These are phyloP conservation scores for Phrynocephalus forsythii DNA, from an alignment of 2,797 vertebrate genomes.

Conservation along the genomic window DNA sequence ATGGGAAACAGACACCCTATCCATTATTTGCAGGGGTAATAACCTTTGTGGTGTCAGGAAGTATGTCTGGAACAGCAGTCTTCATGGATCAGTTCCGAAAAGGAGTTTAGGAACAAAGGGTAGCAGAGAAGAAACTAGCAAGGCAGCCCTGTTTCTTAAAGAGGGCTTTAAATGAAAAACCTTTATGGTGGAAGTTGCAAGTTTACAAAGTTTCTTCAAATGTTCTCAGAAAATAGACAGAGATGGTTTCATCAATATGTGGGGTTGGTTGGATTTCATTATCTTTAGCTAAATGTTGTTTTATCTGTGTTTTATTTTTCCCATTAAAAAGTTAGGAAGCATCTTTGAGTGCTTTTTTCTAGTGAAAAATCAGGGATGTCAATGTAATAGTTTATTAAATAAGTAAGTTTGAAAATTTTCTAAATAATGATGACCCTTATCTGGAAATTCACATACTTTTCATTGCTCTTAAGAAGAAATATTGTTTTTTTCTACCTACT, in stretches of 20 bases:
- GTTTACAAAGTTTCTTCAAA: neutral
- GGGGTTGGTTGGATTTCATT: too few relatives aligned
- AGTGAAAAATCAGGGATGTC: too few relatives aligned
- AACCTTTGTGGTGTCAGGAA: conserved; percentile 12
- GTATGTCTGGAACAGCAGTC: conserved; percentile 9
- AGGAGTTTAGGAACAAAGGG: neutral
- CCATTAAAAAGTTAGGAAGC: too few relatives aligned
- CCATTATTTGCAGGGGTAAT: conserved; percentile 11
- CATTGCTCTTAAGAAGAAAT: neutral
- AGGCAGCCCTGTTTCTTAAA: fast-evolving
- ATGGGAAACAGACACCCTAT: neutral
- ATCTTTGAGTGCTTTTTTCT: too few relatives aligned
- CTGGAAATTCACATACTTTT: neutral
- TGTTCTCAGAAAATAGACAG: neutral
- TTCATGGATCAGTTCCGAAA: conserved; percentile 31
- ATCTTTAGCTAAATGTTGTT: too few relatives aligned
- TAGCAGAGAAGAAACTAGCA: conserved; percentile 19
- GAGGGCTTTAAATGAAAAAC: neutral
- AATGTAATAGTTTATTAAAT: neutral
- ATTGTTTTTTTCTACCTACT: neutral
- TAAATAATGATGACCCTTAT: neutral
- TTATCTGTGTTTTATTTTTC: too few relatives aligned
- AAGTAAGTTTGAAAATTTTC: neutral
- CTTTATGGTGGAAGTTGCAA: neutral
- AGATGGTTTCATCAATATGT: too few relatives aligned